Conservation (phyloP, 2,888 invertebrate species). For the Nemapogon koenigi region DNA sequence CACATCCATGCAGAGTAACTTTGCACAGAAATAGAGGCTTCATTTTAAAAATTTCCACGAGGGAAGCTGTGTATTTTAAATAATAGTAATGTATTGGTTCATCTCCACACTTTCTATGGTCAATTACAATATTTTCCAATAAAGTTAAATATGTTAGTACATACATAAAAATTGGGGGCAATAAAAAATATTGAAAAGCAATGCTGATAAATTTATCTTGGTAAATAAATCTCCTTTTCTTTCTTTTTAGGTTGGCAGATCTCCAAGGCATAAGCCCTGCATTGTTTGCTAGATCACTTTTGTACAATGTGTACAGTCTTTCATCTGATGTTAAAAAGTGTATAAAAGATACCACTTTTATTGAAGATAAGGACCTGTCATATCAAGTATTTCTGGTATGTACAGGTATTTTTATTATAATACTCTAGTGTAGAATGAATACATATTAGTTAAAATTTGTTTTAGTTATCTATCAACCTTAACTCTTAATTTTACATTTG, state of each 20-base stretch:
- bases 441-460: background rate
- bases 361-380: constrained; percentile 73
- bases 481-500: constrained; percentile 9
- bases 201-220: background rate
- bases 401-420: constrained; percentile 8
- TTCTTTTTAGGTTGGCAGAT: constrained; percentile 38
- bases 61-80: background rate
- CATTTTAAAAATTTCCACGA: background rate
- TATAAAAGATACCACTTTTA: constrained; percentile 75
- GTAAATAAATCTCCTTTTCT: background rate
- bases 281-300: constrained; percentile 46
- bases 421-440: background rate
- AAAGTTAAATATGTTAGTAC: background rate
- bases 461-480: background rate
- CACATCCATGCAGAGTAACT: too few species aligned
- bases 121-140: background rate
- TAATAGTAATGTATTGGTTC: background rate
- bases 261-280: constrained; percentile 50
- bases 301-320: constrained; percentile 50
- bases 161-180: background rate
- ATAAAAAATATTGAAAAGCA: constrained; percentile 6
- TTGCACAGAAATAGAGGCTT: too few species aligned
- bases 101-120: background rate
- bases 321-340: constrained; percentile 55
- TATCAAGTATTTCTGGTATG: constrained; percentile 78